These are phyloP conservation scores for Ptilodon capucinus DNA, from an alignment of 2,888 invertebrate genomes.

Conservation along the genomic window DNA sequence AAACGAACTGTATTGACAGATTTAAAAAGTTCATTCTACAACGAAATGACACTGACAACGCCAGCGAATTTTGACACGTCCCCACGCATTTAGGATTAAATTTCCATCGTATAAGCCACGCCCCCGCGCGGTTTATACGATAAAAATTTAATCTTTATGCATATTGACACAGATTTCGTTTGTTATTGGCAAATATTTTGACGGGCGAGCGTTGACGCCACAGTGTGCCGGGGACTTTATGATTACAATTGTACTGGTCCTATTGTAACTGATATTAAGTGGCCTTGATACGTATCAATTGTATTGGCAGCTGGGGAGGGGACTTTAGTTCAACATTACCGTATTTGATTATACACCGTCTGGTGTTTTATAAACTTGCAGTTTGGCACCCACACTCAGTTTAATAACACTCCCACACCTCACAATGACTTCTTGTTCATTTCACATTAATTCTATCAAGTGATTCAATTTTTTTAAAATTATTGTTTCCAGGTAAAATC, in stretches of 20 bases:
- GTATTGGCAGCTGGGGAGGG: not conserved
- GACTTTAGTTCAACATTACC: not conserved
- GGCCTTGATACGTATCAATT: not conserved
- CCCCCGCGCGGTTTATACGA: no score
- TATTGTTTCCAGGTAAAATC: not conserved
- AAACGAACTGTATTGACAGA: no score
- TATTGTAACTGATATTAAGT: not conserved
- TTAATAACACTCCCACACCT: constrained; percentile 22
- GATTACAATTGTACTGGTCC: not conserved
- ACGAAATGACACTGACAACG: no score
- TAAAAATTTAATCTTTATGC: no score
- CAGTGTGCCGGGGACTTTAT: no score
- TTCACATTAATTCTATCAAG: not conserved
- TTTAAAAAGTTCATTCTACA: no score
- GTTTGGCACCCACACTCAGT: constrained; percentile 12
- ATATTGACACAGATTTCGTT: no score
- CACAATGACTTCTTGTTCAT: constrained; percentile 11
- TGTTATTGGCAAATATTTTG: no score
- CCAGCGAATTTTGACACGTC: no score
- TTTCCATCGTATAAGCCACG: no score
- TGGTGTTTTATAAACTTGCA: constrained; percentile 36
- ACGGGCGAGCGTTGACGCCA: no score
- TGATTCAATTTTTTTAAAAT: not conserved
- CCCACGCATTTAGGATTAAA: no score
- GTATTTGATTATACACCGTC: constrained; percentile 8